Evolutionary conservation across 2,797 vertebrate genomes (phyloP), one percentile per base, ranked within the genome.

Genomic region (Rhinatrema bivittatum): DNA sequence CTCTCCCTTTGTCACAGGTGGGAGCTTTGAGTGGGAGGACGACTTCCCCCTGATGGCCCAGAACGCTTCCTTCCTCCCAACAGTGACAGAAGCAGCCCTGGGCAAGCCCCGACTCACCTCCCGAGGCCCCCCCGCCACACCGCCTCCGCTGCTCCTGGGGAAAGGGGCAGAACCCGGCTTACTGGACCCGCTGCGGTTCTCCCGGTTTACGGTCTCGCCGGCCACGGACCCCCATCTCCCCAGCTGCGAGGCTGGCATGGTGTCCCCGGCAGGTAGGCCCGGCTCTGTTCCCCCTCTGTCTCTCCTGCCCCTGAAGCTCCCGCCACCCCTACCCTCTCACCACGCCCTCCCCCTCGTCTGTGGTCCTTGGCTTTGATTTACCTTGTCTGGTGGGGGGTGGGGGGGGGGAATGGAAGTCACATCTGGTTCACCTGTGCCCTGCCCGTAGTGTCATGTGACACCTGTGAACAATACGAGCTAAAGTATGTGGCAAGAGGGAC

Each of bases 141-240:
- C 60, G 7, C 32, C 55, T 13, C 12, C 27, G 8, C 18, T 50
- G 35, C 41, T 56, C 29, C 46, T 50, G n/a, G 31, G 45, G 10
- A 84, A 82, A 65, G 76, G 70, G 23, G 51, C 73, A 4, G 80
- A 78, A 27, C 60, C 75, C 43, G 70, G 66, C 46, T 56, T 78
- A 5, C 70, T 53, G 14, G 58, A 61, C 20, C 39, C 58, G 16
- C 42, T 88, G 70, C 76, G 85, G 42, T 88, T 91, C 49, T 91
- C 91, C 2, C 91, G 92, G 62, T 93, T 94, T 72, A 93, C 92
- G 16, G 91, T 95, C 70, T 93, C 87, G 53, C 91, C 90, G 20
- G 92, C 92, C 39, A 74, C 90, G 18, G 92, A 95, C 65, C 90
- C 90, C 44, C 71, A 37, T 36, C 25, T 25, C 39, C 46, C 54